Conservation (phyloP, 2,797 vertebrate genomes). For the Monodelphis domestica region DNA sequence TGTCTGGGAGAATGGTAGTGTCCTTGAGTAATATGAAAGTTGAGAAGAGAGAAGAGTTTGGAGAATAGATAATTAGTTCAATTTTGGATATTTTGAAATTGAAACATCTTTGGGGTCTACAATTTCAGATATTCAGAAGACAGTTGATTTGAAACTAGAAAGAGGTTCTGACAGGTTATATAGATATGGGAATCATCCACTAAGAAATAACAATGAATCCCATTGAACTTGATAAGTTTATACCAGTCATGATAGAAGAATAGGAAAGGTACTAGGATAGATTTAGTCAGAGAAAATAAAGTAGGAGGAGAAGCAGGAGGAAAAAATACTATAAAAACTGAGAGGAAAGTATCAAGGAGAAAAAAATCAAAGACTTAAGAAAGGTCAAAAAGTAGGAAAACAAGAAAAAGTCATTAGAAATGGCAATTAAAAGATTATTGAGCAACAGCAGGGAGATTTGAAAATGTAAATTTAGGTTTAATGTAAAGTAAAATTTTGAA, state of each 20-base stretch:
- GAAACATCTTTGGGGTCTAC: neutral
- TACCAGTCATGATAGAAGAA: neutral
- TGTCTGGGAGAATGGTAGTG: neutral
- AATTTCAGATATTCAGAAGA: neutral
- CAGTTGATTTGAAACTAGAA: neutral
- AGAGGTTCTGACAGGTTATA: neutral
- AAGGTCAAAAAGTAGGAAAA: neutral
- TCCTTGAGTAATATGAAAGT: too few relatives aligned
- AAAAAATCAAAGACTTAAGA: neutral
- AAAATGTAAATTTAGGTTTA: neutral
- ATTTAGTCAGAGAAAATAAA: neutral
- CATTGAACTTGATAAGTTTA: neutral
- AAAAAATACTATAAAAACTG: neutral
- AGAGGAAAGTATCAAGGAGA: neutral
- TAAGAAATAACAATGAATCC: neutral
- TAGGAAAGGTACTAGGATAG: neutral
- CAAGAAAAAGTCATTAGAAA: neutral
- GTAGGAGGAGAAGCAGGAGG: neutral
- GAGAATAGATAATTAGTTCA: neutral
- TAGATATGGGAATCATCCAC: neutral
- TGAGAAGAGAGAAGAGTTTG: too few relatives aligned
- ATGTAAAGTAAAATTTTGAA: neutral
- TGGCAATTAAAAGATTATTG: neutral
- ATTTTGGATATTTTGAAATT: neutral
- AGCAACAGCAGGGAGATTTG: neutral